phyloP scores from a whole-genome alignment of 2,797 vertebrate species.

The Hozukius guyotensis region DNA sequence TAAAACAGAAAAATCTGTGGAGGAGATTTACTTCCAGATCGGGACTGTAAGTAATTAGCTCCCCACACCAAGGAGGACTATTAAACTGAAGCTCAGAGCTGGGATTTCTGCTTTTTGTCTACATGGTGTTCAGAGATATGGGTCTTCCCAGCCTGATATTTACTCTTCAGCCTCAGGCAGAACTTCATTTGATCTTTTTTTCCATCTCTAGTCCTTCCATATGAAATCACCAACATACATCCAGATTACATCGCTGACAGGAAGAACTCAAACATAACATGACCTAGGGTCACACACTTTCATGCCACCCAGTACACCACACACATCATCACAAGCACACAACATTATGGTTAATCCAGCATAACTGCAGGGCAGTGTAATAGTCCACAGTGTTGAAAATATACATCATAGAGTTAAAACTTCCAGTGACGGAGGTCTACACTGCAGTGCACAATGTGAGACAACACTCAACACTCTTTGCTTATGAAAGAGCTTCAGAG shows the following conservation, averaged over 20 bases:
- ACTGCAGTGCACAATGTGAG: constrained; percentile 1
- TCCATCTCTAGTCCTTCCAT: background rate
- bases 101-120: constrained; percentile 30
- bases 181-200: background rate
- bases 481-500: background rate
- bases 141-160: background rate
- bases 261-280: constrained; percentile 3
- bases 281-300: background rate
- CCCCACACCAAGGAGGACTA: constrained; percentile 4
- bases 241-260: background rate
- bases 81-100: constrained; percentile 12
- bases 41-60: constrained; percentile 37
- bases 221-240: constrained; percentile 9
- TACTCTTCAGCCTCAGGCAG: background rate
- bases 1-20: constrained; percentile 56
- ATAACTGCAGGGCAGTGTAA: background rate
- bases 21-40: constrained; percentile 58
- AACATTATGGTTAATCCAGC: background rate
- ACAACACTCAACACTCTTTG: background rate
- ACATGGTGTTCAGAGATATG: background rate
- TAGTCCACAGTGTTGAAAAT: background rate
- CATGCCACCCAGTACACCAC: background rate
- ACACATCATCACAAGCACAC: background rate
- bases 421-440: background rate
- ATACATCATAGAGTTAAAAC: background rate